Conservation (phyloP, 1,140 invertebrate species). For the Dendrolimus punctatus region DNA sequence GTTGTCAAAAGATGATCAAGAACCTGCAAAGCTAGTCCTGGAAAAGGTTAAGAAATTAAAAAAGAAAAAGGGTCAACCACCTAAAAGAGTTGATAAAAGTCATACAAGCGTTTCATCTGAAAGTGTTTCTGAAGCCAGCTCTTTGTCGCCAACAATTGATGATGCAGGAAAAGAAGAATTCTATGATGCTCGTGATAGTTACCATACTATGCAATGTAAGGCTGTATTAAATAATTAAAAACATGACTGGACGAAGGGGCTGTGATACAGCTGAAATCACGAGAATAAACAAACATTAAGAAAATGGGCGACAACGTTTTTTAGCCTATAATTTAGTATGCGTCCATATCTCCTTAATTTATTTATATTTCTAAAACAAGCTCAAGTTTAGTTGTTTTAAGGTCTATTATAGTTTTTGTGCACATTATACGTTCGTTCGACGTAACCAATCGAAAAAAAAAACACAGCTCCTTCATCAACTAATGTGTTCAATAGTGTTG, state of each 20-base stretch:
- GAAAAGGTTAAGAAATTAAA: conserved; percentile 18
- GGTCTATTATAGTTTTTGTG: no score
- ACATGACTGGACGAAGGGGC: not conserved
- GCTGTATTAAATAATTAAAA: not conserved
- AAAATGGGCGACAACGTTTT: no score
- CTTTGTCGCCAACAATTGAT: conserved; percentile 14
- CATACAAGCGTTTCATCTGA: conserved; percentile 19
- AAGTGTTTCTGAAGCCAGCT: conserved; percentile 19
- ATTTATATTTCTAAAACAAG: no score
- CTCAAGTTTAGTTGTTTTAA: no score
- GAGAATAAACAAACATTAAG: no score
- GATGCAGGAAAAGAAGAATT: conserved; percentile 35
- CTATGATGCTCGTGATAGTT: conserved; percentile 48
- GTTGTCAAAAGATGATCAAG: conserved; percentile 3
- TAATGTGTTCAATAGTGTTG: no score
- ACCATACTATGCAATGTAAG: conserved; percentile 32
- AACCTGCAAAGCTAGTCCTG: not conserved
- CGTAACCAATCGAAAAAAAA: no score
- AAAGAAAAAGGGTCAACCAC: conserved; percentile 15
- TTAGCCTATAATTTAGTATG: no score
- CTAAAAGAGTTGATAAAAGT: conserved; percentile 7
- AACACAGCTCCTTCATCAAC: no score
- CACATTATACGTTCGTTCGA: no score
- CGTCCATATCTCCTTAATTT: no score
- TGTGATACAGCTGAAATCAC: no score